These are phyloP conservation scores for Macrostomum lignano DNA, from an alignment of 1,140 invertebrate genomes.

Conservation along the genomic window DNA sequence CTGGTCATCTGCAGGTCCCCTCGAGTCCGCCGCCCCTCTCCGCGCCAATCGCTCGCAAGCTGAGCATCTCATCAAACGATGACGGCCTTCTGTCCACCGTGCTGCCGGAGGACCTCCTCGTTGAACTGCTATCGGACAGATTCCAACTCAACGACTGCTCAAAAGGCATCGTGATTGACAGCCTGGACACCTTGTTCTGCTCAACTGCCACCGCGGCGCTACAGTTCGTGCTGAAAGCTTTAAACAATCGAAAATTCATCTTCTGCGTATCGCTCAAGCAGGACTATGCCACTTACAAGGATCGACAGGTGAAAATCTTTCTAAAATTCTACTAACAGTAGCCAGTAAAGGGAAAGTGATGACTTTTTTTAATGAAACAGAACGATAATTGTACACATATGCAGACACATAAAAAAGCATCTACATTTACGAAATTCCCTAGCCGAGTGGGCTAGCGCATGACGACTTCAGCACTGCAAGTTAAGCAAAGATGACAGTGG, in stretches of 20 bases:
- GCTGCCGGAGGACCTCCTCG: constrained; percentile 23
- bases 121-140: constrained; percentile 23
- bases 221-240: constrained; percentile 18
- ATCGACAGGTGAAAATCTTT: too few relatives aligned
- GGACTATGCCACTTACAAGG: constrained; percentile 20
- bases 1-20: constrained; percentile 13
- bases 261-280: constrained; percentile 21
- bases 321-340: too few relatives aligned
- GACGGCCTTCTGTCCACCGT: constrained; percentile 19
- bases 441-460: too few relatives aligned
- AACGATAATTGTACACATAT: too few relatives aligned
- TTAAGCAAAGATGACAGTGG: too few relatives aligned
- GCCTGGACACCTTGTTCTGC: constrained; percentile 23
- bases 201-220: constrained; percentile 16
- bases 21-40: constrained; percentile 19
- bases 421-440: too few relatives aligned
- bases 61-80: constrained; percentile 22
- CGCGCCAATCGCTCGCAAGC: constrained; percentile 16
- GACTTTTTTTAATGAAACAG: too few relatives aligned
- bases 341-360: too few relatives aligned
- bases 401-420: too few relatives aligned
- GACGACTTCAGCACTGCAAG: too few relatives aligned
- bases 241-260: constrained; percentile 25
- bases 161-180: constrained; percentile 24
- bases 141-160: constrained; percentile 14